phyloP scores from a whole-genome alignment of 2,888 invertebrate genomes.

The Xylophagus ater region DNA sequence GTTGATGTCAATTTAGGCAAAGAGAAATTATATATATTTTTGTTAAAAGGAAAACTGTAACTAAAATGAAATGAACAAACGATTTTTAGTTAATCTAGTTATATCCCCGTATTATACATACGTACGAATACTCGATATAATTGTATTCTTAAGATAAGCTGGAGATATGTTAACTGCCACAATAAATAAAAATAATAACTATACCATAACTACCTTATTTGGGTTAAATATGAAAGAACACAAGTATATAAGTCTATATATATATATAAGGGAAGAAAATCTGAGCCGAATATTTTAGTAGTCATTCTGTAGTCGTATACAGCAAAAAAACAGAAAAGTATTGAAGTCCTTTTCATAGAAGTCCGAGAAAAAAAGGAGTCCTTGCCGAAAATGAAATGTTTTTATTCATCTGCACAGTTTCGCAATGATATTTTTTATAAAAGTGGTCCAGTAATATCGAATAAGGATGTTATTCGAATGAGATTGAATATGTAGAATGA shows the following conservation, averaged over 20 bases:
- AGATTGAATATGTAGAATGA: neutral
- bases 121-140: neutral
- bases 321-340: too few relatives aligned
- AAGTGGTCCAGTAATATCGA: neutral
- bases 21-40: slow-evolving; percentile 11
- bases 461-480: neutral
- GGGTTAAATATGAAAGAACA: slow-evolving; percentile 18
- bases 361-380: too few relatives aligned
- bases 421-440: too few relatives aligned
- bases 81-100: neutral
- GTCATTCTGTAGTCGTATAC: neutral
- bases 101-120: neutral
- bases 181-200: slow-evolving; percentile 20
- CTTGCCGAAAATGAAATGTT: slow-evolving; percentile 15
- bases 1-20: slow-evolving; percentile 12
- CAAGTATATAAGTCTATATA: too few relatives aligned
- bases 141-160: slow-evolving; percentile 16
- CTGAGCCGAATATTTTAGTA: too few relatives aligned
- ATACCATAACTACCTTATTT: slow-evolving; percentile 19
- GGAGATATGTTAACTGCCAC: slow-evolving; percentile 16
- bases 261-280: too few relatives aligned
- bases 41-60: neutral
- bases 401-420: slow-evolving; percentile 16
- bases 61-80: neutral
- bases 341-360: too few relatives aligned